Percentiles rank a stretch among this genome's conserved stretches.
These are phyloP conservation scores for Loris lydekkerianus DNA, from an alignment of 2,797 vertebrate genomes.

Conservation along the genomic window DNA sequence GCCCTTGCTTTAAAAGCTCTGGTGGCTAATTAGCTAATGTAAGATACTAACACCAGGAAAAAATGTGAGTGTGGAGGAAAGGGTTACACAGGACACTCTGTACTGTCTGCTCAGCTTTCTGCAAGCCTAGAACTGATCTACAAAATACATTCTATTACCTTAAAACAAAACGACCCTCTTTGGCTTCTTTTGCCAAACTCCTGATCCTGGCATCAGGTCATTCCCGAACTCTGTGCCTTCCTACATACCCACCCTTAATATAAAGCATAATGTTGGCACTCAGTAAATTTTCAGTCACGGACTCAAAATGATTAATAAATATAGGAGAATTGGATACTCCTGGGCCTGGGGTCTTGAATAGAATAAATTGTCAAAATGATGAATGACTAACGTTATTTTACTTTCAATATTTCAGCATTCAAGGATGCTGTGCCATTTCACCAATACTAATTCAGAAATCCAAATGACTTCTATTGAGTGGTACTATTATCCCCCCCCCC, in stretches of 20 bases:
- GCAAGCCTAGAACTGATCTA: background rate
- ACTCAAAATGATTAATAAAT: slow-evolving; percentile 54
- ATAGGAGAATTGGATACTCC: background rate
- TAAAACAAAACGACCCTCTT: background rate
- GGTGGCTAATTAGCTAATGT: background rate
- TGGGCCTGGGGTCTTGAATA: background rate
- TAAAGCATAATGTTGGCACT: background rate
- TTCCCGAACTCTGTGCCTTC: background rate
- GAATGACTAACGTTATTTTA: background rate
- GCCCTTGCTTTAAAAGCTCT: background rate
- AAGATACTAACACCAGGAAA: background rate
- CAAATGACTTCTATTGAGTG: background rate
- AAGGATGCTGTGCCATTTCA: background rate
- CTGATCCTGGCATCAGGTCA: background rate
- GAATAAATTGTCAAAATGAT: slow-evolving; percentile 39
- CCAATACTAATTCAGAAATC: background rate
- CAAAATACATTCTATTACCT: background rate
- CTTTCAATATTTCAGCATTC: background rate
- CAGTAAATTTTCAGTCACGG: background rate
- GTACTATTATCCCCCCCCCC: too few species aligned
- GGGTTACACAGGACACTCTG: background rate
- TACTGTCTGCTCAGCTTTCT: background rate
- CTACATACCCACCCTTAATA: background rate
- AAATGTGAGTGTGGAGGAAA: background rate
- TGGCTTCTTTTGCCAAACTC: background rate